Percentiles rank a stretch among this genome's conserved stretches.
phyloP scores from a whole-genome alignment of 1,140 invertebrate species.

The Rhyzopertha dominica region DNA sequence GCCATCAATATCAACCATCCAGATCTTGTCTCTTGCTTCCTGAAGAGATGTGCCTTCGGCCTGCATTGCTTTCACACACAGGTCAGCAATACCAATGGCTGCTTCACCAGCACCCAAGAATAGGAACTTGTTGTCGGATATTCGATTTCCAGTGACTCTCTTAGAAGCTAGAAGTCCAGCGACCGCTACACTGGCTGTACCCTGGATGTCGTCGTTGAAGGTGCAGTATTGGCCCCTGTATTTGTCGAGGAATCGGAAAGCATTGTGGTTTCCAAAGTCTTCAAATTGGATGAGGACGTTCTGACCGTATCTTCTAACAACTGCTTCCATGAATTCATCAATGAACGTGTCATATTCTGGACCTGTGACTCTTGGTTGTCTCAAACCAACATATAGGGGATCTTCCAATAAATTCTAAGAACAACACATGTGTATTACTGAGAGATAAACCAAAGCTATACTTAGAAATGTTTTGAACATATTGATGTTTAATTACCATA shows the following conservation, averaged over 20 bases:
- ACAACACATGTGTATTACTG: conserved; percentile 7
- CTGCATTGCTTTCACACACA: conserved; percentile 83
- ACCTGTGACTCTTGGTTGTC: conserved; percentile 81
- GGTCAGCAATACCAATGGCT: conserved; percentile 80
- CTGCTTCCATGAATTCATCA: conserved; percentile 97
- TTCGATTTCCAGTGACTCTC: conserved; percentile 70
- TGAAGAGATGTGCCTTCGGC: conserved; percentile 69
- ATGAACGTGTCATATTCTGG: conserved; percentile 90
- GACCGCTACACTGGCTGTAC: conserved; percentile 85
- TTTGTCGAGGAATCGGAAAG: conserved; percentile 84
- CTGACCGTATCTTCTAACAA: conserved; percentile 85
- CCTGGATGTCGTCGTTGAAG: conserved; percentile 97
- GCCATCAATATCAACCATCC: conserved; percentile 84
- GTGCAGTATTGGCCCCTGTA: conserved; percentile 86
- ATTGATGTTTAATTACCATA: no score
- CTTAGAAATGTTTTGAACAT: no score
- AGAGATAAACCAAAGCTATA: no score
- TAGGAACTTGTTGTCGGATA: conserved; percentile 78
- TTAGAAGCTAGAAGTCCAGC: conserved; percentile 82
- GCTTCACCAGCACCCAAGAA: conserved; percentile 93
- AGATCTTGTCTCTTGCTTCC: conserved; percentile 78
- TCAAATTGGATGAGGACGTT: conserved; percentile 92
- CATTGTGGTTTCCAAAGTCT: conserved; percentile 93
- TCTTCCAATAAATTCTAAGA: conserved; percentile 78
- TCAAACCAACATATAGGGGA: conserved; percentile 91